phyloP scores from a whole-genome alignment of 2,113 vertebrate genomes.

The Ctenomys sociabilis region DNA sequence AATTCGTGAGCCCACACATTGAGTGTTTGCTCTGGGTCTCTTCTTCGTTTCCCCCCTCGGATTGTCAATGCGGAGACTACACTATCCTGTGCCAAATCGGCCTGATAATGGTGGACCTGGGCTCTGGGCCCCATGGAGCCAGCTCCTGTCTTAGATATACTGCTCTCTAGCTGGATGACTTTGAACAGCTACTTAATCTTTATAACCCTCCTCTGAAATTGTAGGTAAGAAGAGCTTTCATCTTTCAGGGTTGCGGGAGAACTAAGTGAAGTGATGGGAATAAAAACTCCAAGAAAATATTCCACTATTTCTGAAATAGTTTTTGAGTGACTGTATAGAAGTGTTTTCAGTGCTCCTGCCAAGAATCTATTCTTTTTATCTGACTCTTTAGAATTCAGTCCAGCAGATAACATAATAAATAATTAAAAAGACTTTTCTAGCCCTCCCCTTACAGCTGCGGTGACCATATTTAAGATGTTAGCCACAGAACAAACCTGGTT shows the following conservation, averaged over 20 bases:
- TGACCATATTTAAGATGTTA: conserved; percentile 55
- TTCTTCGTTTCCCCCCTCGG: background rate
- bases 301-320: conserved; percentile 14
- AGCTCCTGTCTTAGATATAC: background rate
- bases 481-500: background rate
- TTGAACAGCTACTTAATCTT: background rate
- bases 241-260: background rate
- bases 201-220: background rate
- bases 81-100: fast-evolving
- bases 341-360: background rate
- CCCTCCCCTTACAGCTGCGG: background rate
- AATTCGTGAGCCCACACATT: fast-evolving
- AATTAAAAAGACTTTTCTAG: conserved; percentile 12
- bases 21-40: background rate
- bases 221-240: background rate
- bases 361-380: conserved; percentile 29
- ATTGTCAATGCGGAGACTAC: no score
- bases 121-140: background rate
- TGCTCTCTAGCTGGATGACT: background rate
- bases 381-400: conserved; percentile 29
- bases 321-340: conserved; percentile 13
- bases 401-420: conserved; percentile 16
- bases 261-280: background rate
- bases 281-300: background rate
- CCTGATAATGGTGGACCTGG: background rate